These are phyloP conservation scores for Aphaenogaster floridana DNA, from an alignment of 1,140 invertebrate species.

Conservation along the genomic window DNA sequence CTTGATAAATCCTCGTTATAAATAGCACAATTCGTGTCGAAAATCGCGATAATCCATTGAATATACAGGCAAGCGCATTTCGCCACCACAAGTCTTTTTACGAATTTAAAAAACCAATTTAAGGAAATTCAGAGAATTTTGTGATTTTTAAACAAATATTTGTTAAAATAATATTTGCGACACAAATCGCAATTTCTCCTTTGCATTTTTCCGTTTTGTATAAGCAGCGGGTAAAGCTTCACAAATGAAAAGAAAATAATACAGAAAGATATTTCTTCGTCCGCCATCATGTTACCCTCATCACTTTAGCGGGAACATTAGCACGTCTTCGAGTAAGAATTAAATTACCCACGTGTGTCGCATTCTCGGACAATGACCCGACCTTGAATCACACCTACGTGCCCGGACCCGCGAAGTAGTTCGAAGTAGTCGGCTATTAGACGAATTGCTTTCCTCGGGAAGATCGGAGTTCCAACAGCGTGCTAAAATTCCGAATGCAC, in stretches of 20 bases:
- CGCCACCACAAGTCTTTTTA: not conserved
- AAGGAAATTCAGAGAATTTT: not conserved
- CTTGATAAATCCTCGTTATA: not conserved
- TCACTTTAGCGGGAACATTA: not conserved
- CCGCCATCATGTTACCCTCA: not conserved
- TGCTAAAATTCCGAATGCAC: not conserved
- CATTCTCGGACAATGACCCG: not conserved
- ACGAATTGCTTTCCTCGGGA: not conserved
- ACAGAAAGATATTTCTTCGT: not conserved
- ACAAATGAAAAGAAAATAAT: not conserved
- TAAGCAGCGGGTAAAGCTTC: not conserved
- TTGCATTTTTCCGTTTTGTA: not conserved
- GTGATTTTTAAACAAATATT: not conserved
- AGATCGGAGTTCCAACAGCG: not conserved
- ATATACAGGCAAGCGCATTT: not conserved
- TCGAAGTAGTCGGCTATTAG: not conserved
- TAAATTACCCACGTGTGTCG: not conserved
- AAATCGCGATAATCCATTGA: not conserved
- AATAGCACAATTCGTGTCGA: not conserved
- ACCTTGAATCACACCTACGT: constrained; percentile 32
- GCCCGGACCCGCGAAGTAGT: not conserved
- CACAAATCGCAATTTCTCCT: not conserved
- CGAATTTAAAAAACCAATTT: not conserved
- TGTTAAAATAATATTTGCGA: not conserved
- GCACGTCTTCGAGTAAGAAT: constrained; percentile 11